phyloP scores from a whole-genome alignment of 2,113 vertebrate genomes.

The Rissa tridactyla region DNA sequence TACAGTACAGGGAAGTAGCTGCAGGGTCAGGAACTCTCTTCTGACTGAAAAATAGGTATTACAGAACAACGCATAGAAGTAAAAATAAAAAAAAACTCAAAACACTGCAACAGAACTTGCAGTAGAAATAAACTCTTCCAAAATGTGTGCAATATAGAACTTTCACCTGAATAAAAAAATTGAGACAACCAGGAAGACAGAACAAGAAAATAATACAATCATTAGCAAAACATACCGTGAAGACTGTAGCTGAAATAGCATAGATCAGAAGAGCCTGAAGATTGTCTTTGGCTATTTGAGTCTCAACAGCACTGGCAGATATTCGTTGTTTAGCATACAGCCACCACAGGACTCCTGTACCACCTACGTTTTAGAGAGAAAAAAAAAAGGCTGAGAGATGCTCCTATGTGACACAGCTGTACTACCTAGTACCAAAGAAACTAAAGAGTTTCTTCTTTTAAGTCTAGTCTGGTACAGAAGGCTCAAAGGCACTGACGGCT shows the following conservation, averaged over 20 bases:
- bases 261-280: slow-evolving; percentile 90
- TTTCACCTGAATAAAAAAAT: neutral
- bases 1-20: neutral
- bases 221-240: slow-evolving; percentile 80
- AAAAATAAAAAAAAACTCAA: neutral
- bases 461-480: neutral
- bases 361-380: slow-evolving; percentile 73
- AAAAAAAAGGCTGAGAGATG: neutral
- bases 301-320: slow-evolving; percentile 76
- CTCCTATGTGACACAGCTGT: neutral
- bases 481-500: neutral
- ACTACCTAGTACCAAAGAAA: neutral
- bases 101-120: neutral
- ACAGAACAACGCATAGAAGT: neutral
- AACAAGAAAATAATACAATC: neutral
- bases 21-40: neutral
- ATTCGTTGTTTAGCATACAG: slow-evolving; percentile 89
- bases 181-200: neutral
- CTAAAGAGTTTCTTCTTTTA: neutral
- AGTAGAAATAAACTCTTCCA: neutral
- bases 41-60: neutral
- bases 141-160: neutral
- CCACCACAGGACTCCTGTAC: slow-evolving; percentile 96
- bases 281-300: slow-evolving; percentile 80
- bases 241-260: slow-evolving; percentile 89